Percentiles rank a stretch among this genome's conserved stretches.
Conservation (phyloP, 2,113 vertebrate species). For the Tyrannus savana region DNA sequence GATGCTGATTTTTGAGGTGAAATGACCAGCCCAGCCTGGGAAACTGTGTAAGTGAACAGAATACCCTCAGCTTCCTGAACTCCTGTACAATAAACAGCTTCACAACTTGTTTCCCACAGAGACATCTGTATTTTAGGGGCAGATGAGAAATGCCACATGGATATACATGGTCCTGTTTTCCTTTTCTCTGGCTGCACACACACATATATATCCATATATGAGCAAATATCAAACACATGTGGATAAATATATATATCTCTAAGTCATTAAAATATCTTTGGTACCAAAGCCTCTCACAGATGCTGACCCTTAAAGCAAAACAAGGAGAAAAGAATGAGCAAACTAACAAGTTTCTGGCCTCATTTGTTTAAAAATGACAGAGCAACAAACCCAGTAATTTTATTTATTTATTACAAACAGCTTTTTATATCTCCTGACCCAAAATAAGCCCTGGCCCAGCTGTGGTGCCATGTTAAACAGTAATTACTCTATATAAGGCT, state of each 20-base stretch:
- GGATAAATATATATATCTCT: background rate
- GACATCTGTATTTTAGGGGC: constrained; percentile 9
- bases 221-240: background rate
- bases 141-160: background rate
- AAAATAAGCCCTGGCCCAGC: constrained; percentile 62
- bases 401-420: constrained; percentile 1
- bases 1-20: background rate
- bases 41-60: background rate
- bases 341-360: constrained; percentile 43
- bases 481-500: constrained; percentile 56
- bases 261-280: background rate
- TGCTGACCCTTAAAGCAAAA: constrained; percentile 29
- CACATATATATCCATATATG: accelerated
- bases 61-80: background rate
- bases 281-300: background rate
- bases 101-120: constrained; percentile 22
- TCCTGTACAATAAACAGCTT: background rate
- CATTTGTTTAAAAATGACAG: constrained; percentile 49
- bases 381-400: constrained; percentile 1
- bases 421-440: constrained; percentile 65
- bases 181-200: background rate
- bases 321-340: background rate
- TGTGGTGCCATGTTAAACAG: constrained; percentile 59
- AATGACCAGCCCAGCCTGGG: background rate
- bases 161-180: background rate